phyloP scores from a whole-genome alignment of 2,113 vertebrate species.

The Xyrauchen texanus region DNA sequence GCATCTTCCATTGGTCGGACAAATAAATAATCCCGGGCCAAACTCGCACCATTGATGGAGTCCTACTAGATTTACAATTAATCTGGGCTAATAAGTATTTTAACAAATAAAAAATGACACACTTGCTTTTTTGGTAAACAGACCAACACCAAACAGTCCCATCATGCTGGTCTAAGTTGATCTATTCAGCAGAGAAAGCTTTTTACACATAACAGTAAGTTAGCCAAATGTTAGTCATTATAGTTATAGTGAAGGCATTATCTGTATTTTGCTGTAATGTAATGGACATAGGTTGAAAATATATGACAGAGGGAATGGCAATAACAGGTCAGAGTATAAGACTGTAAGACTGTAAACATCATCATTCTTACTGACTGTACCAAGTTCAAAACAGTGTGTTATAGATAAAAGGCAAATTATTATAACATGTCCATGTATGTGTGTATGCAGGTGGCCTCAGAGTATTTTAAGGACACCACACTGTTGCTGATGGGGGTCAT shows the following conservation, averaged over 20 bases:
- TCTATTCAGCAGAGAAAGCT: no score
- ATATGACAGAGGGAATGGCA: background rate
- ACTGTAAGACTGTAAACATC: background rate
- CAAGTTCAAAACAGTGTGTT: slow-evolving; percentile 7
- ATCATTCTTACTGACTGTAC: background rate
- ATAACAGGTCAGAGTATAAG: background rate
- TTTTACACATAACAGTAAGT: no score
- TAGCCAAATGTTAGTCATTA: no score
- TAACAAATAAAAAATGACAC: no score
- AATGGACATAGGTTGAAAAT: background rate
- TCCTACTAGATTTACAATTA: no score
- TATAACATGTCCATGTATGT: slow-evolving; percentile 42
- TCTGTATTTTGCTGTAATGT: background rate
- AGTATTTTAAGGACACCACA: slow-evolving; percentile 97
- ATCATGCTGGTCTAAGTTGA: no score
- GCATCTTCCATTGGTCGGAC: no score
- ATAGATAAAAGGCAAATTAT: background rate
- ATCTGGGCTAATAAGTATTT: no score
- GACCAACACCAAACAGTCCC: no score
- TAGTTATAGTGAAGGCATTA: background rate
- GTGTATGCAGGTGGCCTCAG: slow-evolving; percentile 84
- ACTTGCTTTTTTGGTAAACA: no score
- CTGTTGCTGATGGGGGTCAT: slow-evolving; percentile 95
- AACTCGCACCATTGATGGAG: no score
- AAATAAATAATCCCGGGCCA: no score